These are phyloP conservation scores for Elysia crispata DNA, from an alignment of 2,888 invertebrate genomes.

Conservation along the genomic window DNA sequence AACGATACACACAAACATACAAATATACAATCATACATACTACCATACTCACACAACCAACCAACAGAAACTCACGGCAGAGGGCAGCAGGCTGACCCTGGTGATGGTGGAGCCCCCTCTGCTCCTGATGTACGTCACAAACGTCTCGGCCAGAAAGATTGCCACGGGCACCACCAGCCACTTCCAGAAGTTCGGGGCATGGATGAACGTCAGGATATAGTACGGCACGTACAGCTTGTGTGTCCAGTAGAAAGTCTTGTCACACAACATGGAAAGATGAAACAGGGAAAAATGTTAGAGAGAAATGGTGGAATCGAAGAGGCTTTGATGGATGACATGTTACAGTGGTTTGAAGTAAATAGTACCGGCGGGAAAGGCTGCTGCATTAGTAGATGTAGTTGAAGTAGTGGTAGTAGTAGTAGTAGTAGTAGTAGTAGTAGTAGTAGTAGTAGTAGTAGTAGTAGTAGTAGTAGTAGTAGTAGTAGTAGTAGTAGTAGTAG, in stretches of 20 bases:
- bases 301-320: neutral
- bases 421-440: no score
- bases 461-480: no score
- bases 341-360: neutral
- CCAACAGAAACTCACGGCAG: slow-evolving; percentile 82
- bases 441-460: no score
- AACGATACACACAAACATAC: no score
- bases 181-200: slow-evolving; percentile 96
- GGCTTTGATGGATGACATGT: no score
- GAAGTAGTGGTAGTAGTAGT: no score
- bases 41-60: neutral
- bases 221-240: slow-evolving; percentile 91
- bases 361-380: neutral
- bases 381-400: no score
- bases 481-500: no score
- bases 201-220: slow-evolving; percentile 90
- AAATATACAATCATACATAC: no score
- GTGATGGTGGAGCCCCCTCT: no score
- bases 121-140: no score
- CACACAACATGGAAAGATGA: slow-evolving; percentile 24
- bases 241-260: slow-evolving; percentile 93
- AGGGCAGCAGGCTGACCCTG: slow-evolving; percentile 91
- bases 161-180: slow-evolving; percentile 92
- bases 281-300: neutral
- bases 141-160: slow-evolving; percentile 87